Conservation (phyloP, 1,140 invertebrate species). For the Laodelphax striatellus region DNA sequence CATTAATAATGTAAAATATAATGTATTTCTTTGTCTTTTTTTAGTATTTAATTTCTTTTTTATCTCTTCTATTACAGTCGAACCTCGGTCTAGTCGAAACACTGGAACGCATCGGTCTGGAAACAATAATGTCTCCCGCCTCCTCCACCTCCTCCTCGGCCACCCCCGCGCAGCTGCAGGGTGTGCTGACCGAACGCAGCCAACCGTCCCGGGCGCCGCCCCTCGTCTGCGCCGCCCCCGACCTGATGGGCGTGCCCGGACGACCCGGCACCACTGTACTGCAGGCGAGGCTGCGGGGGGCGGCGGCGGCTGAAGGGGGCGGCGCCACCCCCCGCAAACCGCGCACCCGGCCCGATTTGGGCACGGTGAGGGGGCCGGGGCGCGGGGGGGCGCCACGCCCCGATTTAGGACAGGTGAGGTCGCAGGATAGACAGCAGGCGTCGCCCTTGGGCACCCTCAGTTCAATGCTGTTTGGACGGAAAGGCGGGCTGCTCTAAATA, state of each 20-base stretch:
- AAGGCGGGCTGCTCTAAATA: conserved; percentile 68
- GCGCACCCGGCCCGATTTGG: conserved; percentile 32
- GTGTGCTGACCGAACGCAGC: neutral
- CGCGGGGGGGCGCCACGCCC: conserved; percentile 31
- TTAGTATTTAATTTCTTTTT: neutral
- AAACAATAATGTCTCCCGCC: conserved; percentile 45
- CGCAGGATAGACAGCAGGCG: conserved; percentile 25
- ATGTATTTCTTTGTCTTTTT: neutral
- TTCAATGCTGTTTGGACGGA: conserved; percentile 66
- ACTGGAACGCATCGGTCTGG: conserved; percentile 53
- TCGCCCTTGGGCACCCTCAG: conserved; percentile 63
- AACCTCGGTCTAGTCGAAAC: conserved; percentile 49
- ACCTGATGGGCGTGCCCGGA: conserved; percentile 37
- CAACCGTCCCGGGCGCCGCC: conserved; percentile 18
- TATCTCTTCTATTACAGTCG: conserved; percentile 21
- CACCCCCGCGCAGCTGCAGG: conserved; percentile 21
- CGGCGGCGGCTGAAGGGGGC: conserved; percentile 27
- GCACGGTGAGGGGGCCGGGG: conserved; percentile 27
- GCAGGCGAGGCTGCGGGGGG: conserved; percentile 27
- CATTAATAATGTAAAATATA: too few relatives aligned
- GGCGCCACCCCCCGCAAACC: conserved; percentile 28
- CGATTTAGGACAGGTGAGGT: conserved; percentile 28
- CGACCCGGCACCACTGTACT: conserved; percentile 40
- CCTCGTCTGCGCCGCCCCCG: conserved; percentile 8
- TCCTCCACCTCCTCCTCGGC: conserved; percentile 27